Conservation (phyloP, 1,140 invertebrate genomes). For the Brachionus rotundiformis region DNA sequence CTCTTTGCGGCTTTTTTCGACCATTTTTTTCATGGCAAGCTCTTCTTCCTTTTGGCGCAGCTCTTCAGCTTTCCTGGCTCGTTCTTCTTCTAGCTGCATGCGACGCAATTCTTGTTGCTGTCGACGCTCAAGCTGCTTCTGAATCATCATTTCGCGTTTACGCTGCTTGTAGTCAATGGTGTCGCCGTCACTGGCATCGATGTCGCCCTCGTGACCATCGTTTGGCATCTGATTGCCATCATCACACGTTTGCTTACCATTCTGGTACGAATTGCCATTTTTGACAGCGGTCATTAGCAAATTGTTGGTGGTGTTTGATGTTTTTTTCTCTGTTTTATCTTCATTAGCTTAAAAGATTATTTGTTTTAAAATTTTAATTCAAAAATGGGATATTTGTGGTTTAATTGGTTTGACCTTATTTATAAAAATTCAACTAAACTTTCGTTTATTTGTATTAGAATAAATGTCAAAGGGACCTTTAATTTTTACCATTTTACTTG, state of each 20-base stretch:
- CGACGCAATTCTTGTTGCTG: slow-evolving; percentile 40
- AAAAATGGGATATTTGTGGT: not conserved
- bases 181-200: not conserved
- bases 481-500: not conserved
- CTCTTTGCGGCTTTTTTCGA: slow-evolving; percentile 50
- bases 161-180: slow-evolving; percentile 21
- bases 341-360: slow-evolving; percentile 40
- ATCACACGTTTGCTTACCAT: not conserved
- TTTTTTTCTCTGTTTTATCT: not conserved
- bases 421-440: not conserved
- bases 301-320: not conserved
- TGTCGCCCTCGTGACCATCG: not conserved
- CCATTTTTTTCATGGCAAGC: slow-evolving; percentile 10
- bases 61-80: slow-evolving; percentile 38
- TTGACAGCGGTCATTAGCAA: slow-evolving; percentile 42
- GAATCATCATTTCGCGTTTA: slow-evolving; percentile 43
- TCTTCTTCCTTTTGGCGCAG: slow-evolving; percentile 45
- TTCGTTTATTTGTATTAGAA: too few relatives aligned
- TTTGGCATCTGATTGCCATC: not conserved
- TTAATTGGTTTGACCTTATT: not conserved
- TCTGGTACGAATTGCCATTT: not conserved
- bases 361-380: too few relatives aligned
- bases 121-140: slow-evolving; percentile 26
- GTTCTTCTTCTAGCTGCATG: slow-evolving; percentile 29
- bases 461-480: not conserved